phyloP scores from a whole-genome alignment of 2,113 vertebrate species.

The Ochotona curzoniae region DNA sequence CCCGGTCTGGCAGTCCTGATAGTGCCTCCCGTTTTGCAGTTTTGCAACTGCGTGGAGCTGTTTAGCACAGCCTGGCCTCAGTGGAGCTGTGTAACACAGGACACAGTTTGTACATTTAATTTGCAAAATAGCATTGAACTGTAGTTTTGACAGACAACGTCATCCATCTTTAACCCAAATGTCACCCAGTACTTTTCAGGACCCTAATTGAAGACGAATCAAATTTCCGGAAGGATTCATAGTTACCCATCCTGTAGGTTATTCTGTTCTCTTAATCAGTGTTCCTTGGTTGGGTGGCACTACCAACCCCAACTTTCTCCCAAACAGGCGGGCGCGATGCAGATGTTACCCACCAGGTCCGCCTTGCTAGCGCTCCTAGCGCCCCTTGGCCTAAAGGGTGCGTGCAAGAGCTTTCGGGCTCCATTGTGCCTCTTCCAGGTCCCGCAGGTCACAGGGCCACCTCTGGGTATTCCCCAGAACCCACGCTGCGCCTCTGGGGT shows the following conservation, averaged over 20 bases:
- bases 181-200: neutral
- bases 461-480: neutral
- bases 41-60: neutral
- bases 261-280: neutral
- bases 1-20: neutral
- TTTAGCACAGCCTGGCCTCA: neutral
- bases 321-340: rapidly evolving
- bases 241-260: neutral
- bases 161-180: neutral
- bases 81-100: neutral
- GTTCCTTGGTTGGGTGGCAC: neutral
- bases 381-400: neutral
- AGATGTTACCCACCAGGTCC: neutral
- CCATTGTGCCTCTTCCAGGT: neutral
- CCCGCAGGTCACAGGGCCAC: rapidly evolving
- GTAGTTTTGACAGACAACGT: neutral
- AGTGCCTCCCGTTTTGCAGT: neutral
- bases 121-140: neutral
- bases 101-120: neutral
- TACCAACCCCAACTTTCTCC: no score
- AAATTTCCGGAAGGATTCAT: neutral
- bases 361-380: no score
- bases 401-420: neutral
- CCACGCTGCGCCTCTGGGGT: neutral
- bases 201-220: neutral